phyloP scores from a whole-genome alignment of 2,888 invertebrate species.

The Alitta virens region DNA sequence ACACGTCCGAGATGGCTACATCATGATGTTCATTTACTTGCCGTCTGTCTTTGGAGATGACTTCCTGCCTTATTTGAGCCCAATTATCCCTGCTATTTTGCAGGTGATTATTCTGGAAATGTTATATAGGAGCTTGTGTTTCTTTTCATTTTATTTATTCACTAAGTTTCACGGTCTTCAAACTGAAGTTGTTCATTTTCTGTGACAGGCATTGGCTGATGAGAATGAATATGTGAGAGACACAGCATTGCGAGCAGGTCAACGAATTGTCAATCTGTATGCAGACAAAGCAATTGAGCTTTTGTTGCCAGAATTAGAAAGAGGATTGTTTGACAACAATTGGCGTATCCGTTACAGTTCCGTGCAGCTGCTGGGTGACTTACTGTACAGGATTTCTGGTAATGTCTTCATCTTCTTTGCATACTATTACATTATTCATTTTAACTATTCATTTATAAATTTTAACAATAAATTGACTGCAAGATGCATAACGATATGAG shows the following conservation, averaged over 20 bases:
- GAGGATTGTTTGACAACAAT: constrained; percentile 94
- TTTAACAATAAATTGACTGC: too few species aligned
- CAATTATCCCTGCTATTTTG: constrained; percentile 94
- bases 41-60: constrained; percentile 93
- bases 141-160: too few species aligned
- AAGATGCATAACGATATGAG: too few species aligned
- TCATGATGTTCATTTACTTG: constrained; percentile 99
- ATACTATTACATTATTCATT: constrained; percentile 32
- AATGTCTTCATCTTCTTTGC: constrained; percentile 8
- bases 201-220: constrained; percentile 79
- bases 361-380: constrained; percentile 91
- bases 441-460: too few species aligned
- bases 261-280: constrained; percentile 92
- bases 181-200: too few species aligned
- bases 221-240: constrained; percentile 98
- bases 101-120: constrained; percentile 62
- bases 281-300: constrained; percentile 92
- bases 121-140: too few species aligned
- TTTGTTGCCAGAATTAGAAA: constrained; percentile 84
- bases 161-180: too few species aligned
- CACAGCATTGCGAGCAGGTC: constrained; percentile 93
- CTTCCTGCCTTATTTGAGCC: constrained; percentile 93
- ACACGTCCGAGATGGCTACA: constrained; percentile 98
- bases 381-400: constrained; percentile 80
- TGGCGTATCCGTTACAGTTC: constrained; percentile 94